phyloP scores from a whole-genome alignment of 2,113 vertebrate genomes.

The Labrus mixtus region DNA sequence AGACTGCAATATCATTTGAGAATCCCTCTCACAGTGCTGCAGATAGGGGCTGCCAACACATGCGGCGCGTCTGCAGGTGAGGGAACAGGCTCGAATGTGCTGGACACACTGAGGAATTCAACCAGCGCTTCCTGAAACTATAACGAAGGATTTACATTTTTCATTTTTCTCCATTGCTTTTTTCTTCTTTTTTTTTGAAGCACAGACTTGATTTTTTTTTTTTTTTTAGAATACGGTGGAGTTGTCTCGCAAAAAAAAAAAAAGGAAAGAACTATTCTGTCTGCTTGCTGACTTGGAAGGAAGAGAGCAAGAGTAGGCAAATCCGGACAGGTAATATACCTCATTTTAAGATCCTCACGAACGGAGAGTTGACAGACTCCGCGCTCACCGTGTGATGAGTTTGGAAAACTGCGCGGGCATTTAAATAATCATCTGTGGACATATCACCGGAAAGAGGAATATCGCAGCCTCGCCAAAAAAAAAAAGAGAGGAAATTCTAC shows the following conservation, averaged over 20 bases:
- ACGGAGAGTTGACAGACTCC: conserved; percentile 43
- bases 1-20: conserved; percentile 97
- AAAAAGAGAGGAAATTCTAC: conserved; percentile 42
- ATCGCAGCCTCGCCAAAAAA: conserved; percentile 54
- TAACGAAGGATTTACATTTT: conserved; percentile 73
- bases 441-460: conserved; percentile 58
- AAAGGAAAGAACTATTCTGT: conserved; percentile 47
- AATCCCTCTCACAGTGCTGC: conserved; percentile 94
- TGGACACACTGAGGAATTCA: conserved; percentile 81
- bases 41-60: conserved; percentile 92
- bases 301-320: conserved; percentile 43
- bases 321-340: conserved; percentile 61
- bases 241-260: conserved; percentile 43
- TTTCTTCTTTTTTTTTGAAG: background rate
- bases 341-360: conserved; percentile 30
- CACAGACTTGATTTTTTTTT: conserved; percentile 6
- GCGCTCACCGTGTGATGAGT: conserved; percentile 58
- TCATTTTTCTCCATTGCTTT: background rate
- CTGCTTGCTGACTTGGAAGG: conserved; percentile 65
- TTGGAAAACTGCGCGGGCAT: conserved; percentile 68
- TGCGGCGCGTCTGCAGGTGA: conserved; percentile 95
- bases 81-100: conserved; percentile 85
- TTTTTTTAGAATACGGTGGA: conserved; percentile 21
- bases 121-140: conserved; percentile 35
- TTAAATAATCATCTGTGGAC: conserved; percentile 59